Percentiles rank a stretch among this genome's conserved stretches.
phyloP scores from a whole-genome alignment of 2,113 vertebrate species.

The Chaenogobius annularis region DNA sequence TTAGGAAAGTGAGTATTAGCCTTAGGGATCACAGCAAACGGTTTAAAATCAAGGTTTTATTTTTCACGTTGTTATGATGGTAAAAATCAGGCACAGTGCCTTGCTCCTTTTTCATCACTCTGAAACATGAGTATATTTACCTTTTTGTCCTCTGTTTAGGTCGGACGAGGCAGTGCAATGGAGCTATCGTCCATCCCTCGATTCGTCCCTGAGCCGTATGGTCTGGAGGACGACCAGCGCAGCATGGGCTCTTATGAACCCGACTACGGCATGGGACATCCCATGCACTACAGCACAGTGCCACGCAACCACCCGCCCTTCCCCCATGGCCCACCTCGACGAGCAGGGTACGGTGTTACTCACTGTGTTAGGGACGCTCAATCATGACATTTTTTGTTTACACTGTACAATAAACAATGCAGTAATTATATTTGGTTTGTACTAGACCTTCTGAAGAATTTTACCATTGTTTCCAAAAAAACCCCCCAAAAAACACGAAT shows the following conservation, averaged over 20 bases:
- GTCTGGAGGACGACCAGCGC: constrained; percentile 92
- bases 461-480: not conserved
- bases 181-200: constrained; percentile 83
- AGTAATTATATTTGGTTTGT: not conserved
- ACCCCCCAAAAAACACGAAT: not conserved
- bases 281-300: constrained; percentile 87
- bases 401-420: not conserved
- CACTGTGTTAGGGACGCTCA: not conserved
- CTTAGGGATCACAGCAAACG: too few relatives aligned
- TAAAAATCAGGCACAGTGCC: too few relatives aligned
- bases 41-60: too few relatives aligned
- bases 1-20: too few relatives aligned
- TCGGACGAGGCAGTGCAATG: constrained; percentile 86
- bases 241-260: constrained; percentile 91
- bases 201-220: constrained; percentile 87
- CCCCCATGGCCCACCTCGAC: constrained; percentile 80
- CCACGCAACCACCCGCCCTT: constrained; percentile 77
- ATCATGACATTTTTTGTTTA: not conserved
- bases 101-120: not conserved
- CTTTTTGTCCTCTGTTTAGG: constrained; percentile 65
- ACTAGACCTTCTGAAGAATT: not conserved
- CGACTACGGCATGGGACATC: constrained; percentile 85
- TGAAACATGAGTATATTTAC: not conserved
- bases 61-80: too few relatives aligned
- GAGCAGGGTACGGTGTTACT: constrained; percentile 80